Conservation (phyloP, 2,888 invertebrate genomes). For the Thelaira solivaga region DNA sequence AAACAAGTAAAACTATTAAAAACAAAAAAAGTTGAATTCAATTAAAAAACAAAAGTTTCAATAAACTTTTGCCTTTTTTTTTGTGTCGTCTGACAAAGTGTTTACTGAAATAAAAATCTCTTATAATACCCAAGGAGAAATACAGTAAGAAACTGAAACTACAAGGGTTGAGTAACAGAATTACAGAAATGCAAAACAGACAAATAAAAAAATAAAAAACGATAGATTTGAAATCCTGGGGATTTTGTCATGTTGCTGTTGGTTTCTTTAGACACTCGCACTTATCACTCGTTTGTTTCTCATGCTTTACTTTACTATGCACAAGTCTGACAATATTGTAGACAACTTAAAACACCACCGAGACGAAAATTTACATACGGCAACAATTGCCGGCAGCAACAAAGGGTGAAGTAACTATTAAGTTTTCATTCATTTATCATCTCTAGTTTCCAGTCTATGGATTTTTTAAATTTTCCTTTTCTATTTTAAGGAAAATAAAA, state of each 20-base stretch:
- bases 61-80: slow-evolving; percentile 35
- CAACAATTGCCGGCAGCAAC: neutral
- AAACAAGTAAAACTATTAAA: slow-evolving; percentile 34
- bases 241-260: slow-evolving; percentile 16
- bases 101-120: slow-evolving; percentile 19
- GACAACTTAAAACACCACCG: slow-evolving; percentile 13
- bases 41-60: slow-evolving; percentile 66
- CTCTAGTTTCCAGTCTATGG: slow-evolving; percentile 43
- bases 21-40: slow-evolving; percentile 65
- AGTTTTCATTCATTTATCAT: slow-evolving; percentile 26
- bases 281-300: neutral
- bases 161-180: slow-evolving; percentile 47
- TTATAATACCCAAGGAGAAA: slow-evolving; percentile 20
- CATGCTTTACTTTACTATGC: neutral
- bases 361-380: slow-evolving; percentile 20
- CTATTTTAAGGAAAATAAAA: neutral
- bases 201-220: slow-evolving; percentile 13
- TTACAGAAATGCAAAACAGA: neutral
- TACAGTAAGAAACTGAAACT: slow-evolving; percentile 41
- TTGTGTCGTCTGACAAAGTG: neutral
- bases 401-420: slow-evolving; percentile 1
- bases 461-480: neutral
- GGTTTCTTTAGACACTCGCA: slow-evolving; percentile 45
- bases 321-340: neutral
- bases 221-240: neutral